Base-by-base conservation (phyloP, 53 echinoderm and acorn worm species). In the Echinarachnius parma region DNA sequence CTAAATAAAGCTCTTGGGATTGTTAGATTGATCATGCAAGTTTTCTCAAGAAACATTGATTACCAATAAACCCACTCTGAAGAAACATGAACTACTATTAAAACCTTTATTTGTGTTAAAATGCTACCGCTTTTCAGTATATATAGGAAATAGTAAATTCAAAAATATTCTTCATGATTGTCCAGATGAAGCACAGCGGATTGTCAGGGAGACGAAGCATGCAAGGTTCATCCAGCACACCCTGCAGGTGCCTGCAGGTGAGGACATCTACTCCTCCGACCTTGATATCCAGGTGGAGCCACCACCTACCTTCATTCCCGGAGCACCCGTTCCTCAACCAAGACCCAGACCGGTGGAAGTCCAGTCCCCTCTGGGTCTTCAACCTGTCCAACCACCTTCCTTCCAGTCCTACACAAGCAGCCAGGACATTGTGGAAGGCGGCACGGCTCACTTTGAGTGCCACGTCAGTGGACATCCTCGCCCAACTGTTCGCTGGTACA, bases 401-500 rank as follows among this genome's bases (percentile, higher is more conserved):
- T 92, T 98, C 78, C 88, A 79, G 48, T 81, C 92, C 13, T 88
- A 85, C 55, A 66, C 92, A 22, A 83, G 70, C 48, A 92, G 85
- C 55, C 87, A 91, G 60, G 98, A 98, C 31, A 80, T 85, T 21
- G 36, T 61, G 59, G 92, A 79, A 32, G 98, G 92, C 15, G 83
- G 83, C 21, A 83, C 86, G 0, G 86, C 71, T 4, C 53, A 83
- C 28, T 87, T 98, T 66, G 89, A 88, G 55, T 91, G 91, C 75
- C 83, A 83, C 60, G 81, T 98, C 59, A 79, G 80, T 21, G 98
- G 98, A 16, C 52, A 85, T 29, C 98, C 98, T 15, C 61, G 98
- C 24, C 98, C 98, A 34, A 68, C 83, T 60, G 98, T 98, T 75
- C 85, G 88, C 60, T 98, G 98, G 98, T 98, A 76, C 61, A 92